Evolutionary conservation across 37 sponge, comb jelly and placozoan genomes (phyloP), one percentile per base, ranked within the genome.

Genomic region (Oopsacas minuta): DNA sequence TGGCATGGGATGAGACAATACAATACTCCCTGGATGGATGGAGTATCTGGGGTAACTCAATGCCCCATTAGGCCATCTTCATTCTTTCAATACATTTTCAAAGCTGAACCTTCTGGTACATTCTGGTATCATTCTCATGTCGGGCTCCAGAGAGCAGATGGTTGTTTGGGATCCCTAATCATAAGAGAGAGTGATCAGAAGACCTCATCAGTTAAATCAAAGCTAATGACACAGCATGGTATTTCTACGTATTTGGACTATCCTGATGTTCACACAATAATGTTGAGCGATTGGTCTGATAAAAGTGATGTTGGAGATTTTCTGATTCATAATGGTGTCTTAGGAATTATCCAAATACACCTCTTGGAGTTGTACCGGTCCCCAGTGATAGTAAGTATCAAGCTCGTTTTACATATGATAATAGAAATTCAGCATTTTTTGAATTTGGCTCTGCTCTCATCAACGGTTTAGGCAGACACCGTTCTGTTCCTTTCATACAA

Each of bases 361-460:
- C 75, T 12, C 75, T 61, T 61, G 75, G 75, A 61, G 28, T 61
- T 5, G 22, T 61, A 25, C 75, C 75, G 28, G 28, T 3, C 28
- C 22, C 22, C 7, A 61, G 5, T 34, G 32, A 61, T n/a, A n/a
- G 30, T 61, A 25, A 5, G 22, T 46, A 46, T 46, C 17, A 12
- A 22, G 28, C 75, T 25, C 20, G 7, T n/a, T 32, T 3, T 61
- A 61, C 28, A 7, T 20, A 20, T 20, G 17, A 61, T 5, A 61
- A n/a, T 10, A 5, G 1, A 20, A 25, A 25, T 34, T 12, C 7
- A 25, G 7, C 75, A 3, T 12, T 20, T 34, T 20, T 90, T 22
- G 88, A 87, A 7, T 90, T 88, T 52, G 89, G 85, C 52, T 90
- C 89, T 49, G 90, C 86, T 35, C 83, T 94, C 15, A 87, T 91